A percentile compares a stretch with the other conserved stretches of the same genome.
phyloP scores from a whole-genome alignment of 2,113 vertebrate species.

The Ovibos moschatus region DNA sequence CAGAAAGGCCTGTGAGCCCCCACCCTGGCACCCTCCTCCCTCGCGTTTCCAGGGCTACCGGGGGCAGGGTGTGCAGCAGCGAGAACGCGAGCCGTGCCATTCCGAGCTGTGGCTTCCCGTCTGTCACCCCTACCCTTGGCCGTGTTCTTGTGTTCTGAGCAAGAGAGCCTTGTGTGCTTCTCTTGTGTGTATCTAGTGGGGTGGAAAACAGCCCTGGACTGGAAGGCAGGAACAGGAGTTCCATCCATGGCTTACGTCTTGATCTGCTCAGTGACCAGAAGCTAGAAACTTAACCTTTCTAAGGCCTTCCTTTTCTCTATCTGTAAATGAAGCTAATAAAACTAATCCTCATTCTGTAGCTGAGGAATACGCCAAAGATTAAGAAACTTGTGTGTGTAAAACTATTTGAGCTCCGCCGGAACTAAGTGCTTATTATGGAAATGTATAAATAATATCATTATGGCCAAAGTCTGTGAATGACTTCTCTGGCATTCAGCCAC shows the following conservation, averaged over 20 bases:
- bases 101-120: background rate
- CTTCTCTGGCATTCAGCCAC: conserved; percentile 2
- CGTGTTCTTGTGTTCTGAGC: background rate
- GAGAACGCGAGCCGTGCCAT: background rate
- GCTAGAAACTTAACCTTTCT: background rate
- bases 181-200: background rate
- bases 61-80: background rate
- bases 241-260: background rate
- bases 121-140: too few species aligned
- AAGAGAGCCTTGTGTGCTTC: background rate
- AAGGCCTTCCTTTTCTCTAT: background rate
- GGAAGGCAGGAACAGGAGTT: background rate
- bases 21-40: rapidly evolving
- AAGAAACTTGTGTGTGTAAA: conserved; percentile 21
- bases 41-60: background rate
- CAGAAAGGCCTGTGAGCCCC: background rate
- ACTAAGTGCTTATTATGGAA: conserved; percentile 30
- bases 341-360: background rate
- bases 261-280: background rate
- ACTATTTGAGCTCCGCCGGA: conserved; percentile 3
- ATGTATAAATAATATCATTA: conserved; percentile 39
- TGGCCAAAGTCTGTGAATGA: conserved; percentile 2
- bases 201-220: background rate
- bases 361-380: background rate
- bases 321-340: conserved; percentile 33